These are phyloP conservation scores for Macaria liturata DNA, from an alignment of 2,888 invertebrate species.

Conservation along the genomic window DNA sequence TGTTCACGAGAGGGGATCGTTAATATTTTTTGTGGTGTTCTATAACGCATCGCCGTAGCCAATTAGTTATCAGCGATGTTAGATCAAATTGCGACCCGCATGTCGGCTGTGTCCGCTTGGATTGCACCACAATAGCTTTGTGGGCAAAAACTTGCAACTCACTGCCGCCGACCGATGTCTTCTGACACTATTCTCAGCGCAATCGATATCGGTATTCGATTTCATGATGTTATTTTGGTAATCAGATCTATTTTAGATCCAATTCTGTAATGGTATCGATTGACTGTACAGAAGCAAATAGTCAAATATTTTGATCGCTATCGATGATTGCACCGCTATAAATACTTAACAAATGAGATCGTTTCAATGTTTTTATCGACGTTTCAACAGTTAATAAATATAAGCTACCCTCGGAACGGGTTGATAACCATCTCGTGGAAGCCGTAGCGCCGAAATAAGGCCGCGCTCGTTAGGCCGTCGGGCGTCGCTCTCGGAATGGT, in stretches of 20 bases:
- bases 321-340: slow-evolving; percentile 1
- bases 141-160: slow-evolving; percentile 56
- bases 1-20: slow-evolving; percentile 40
- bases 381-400: slow-evolving; percentile 12
- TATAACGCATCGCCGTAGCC: slow-evolving; percentile 61
- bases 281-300: neutral
- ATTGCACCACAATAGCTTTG: slow-evolving; percentile 58
- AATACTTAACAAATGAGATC: slow-evolving; percentile 1
- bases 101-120: slow-evolving; percentile 40
- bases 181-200: slow-evolving; percentile 38
- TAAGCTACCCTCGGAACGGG: slow-evolving; percentile 14
- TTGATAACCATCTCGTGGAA: slow-evolving; percentile 29
- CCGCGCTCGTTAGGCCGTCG: slow-evolving; percentile 29
- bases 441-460: slow-evolving; percentile 25
- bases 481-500: slow-evolving; percentile 21
- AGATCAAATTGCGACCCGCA: slow-evolving; percentile 61
- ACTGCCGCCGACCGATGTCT: slow-evolving; percentile 38
- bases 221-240: slow-evolving; percentile 31
- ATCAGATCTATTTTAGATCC: slow-evolving; percentile 17
- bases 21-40: slow-evolving; percentile 54
- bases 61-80: slow-evolving; percentile 65
- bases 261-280: slow-evolving; percentile 9
- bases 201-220: slow-evolving; percentile 42
- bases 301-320: slow-evolving; percentile 3
- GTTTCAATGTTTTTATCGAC: slow-evolving; percentile 3